These are phyloP conservation scores for Hypotaenidia philippensis DNA, from an alignment of 2,797 vertebrate genomes.

Conservation along the genomic window DNA sequence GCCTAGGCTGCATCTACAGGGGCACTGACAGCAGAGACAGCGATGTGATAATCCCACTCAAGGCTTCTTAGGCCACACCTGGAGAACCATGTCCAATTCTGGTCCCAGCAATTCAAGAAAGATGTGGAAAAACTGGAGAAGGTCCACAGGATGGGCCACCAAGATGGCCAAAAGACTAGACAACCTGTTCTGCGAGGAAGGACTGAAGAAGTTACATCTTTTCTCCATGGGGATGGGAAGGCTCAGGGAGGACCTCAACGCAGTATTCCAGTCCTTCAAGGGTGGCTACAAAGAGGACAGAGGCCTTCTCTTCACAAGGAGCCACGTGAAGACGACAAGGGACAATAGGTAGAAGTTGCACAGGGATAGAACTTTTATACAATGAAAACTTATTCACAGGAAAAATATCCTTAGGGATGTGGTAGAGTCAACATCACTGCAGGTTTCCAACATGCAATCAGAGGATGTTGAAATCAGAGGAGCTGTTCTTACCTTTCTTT, in stretches of 20 bases:
- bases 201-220: not conserved
- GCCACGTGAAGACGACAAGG: not conserved
- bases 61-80: not conserved
- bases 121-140: not conserved
- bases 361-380: not conserved
- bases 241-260: not conserved
- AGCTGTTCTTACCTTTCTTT: not conserved
- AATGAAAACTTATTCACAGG: not conserved
- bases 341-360: not conserved
- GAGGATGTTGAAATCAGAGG: not conserved
- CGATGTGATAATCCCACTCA: not conserved
- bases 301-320: not conserved
- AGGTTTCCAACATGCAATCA: not conserved
- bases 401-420: not conserved
- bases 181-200: not conserved
- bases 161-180: not conserved
- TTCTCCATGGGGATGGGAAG: not conserved
- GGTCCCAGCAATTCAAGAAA: not conserved
- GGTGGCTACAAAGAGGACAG: not conserved
- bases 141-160: not conserved
- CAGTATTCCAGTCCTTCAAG: not conserved
- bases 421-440: not conserved
- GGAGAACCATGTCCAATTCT: not conserved
- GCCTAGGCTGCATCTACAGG: not conserved
- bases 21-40: not conserved